These are phyloP conservation scores for Zaprionus davidi DNA, from an alignment of 1,140 invertebrate genomes.

Conservation along the genomic window DNA sequence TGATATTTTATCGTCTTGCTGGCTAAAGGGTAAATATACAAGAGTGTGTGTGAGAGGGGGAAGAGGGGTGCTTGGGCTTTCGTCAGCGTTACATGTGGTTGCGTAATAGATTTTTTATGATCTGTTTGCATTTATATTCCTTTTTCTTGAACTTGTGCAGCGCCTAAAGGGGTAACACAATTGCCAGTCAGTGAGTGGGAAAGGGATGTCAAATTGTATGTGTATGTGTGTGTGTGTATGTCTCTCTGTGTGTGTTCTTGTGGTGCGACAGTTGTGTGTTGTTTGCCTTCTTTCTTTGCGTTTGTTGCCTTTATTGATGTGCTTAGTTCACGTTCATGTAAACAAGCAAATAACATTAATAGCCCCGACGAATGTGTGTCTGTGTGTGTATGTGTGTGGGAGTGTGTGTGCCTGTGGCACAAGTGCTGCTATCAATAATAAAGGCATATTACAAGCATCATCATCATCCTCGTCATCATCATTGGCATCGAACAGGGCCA, in stretches of 20 bases:
- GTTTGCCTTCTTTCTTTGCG: slow-evolving; percentile 2
- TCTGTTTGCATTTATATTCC: slow-evolving; percentile 66
- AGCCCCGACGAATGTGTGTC: slow-evolving; percentile 29
- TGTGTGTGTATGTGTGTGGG: slow-evolving; percentile 9
- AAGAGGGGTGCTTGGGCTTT: slow-evolving; percentile 33
- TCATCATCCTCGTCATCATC: slow-evolving; percentile 21
- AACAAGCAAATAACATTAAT: slow-evolving; percentile 77
- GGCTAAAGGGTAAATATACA: slow-evolving; percentile 8
- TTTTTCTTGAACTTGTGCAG: slow-evolving; percentile 14
- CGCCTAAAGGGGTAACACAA: slow-evolving; percentile 37
- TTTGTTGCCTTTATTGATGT: slow-evolving; percentile 57
- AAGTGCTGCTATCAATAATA: slow-evolving; percentile 75
- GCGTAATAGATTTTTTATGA: slow-evolving; percentile 83
- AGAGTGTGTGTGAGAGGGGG: slow-evolving; percentile 20
- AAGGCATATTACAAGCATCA: slow-evolving; percentile 56
- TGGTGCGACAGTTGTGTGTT: slow-evolving; percentile 24
- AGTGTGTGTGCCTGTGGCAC: slow-evolving; percentile 15
- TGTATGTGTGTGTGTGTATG: background rate
- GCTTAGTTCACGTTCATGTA: slow-evolving; percentile 65
- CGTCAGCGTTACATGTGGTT: slow-evolving; percentile 69
- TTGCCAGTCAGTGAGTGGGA: background rate
- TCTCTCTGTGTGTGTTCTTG: slow-evolving; percentile 5
- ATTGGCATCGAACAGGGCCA: slow-evolving; percentile 21
- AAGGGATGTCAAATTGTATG: background rate
- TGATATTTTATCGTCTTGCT: slow-evolving; percentile 81